Percentiles rank a stretch among this genome's conserved stretches.
These are phyloP conservation scores for Ischnus inquisitorius DNA, from an alignment of 2,888 invertebrate species.

Conservation along the genomic window DNA sequence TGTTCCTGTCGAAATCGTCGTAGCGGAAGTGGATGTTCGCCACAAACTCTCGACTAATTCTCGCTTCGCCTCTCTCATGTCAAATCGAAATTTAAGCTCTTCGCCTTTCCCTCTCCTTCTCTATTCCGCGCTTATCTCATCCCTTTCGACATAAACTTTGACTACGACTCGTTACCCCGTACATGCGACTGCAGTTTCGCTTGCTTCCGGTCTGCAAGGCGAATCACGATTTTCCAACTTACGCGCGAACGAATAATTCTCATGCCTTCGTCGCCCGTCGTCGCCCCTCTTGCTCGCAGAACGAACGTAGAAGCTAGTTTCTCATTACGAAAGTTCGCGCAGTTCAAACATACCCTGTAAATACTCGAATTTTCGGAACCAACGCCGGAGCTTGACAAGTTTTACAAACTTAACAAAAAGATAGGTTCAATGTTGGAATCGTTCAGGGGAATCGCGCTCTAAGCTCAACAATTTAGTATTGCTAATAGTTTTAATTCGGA, in stretches of 20 bases:
- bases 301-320: constrained; percentile 8
- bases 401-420: constrained; percentile 5
- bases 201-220: constrained; percentile 21
- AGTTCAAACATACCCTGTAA: neutral
- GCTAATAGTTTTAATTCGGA: neutral
- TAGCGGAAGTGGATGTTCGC: constrained; percentile 17
- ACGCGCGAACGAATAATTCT: constrained; percentile 29
- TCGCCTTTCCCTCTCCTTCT: neutral
- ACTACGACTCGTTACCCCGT: constrained; percentile 7
- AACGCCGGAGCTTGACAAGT: neutral
- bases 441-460: neutral
- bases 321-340: neutral
- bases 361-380: neutral
- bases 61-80: neutral
- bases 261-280: constrained; percentile 5
- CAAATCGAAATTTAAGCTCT: constrained; percentile 31
- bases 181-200: neutral
- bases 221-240: constrained; percentile 33
- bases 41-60: constrained; percentile 22
- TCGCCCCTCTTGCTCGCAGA: neutral
- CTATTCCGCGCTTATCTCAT: neutral
- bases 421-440: constrained; percentile 67
- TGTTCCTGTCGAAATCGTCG: constrained; percentile 7
- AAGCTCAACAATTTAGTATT: neutral
- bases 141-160: constrained; percentile 32